Base-by-base conservation (phyloP, 2,888 invertebrate genomes). In the Idaea dimidiata region DNA sequence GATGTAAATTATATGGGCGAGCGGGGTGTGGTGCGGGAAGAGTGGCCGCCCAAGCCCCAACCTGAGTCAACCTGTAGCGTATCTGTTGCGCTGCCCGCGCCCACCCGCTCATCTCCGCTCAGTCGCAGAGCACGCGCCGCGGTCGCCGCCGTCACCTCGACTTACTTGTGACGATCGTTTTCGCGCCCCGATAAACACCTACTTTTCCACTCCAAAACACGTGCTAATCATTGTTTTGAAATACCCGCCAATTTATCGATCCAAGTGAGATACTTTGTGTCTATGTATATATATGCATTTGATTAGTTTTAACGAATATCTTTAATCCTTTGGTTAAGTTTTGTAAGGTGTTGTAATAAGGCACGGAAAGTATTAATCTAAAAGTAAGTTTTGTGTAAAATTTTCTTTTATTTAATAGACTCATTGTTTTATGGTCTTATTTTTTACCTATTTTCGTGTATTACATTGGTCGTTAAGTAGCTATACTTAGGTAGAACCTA, bases 71-170 rank as follows among this genome's bases (percentile, higher is more conserved):
- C 58, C 60, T 59, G 54, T 58, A 17, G 56, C 56, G 87, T 89
- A 89, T 89, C 91, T 91, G 91, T 91, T 91, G 91, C 91, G 89
- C 86, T 81, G 83, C 83, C 85, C 83, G 82, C 79, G 24, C 24
- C 74, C 72, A 66, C 71, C 64, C 62, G 65, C 75, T 71, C 72
- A 67, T 71, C 70, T 70, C 74, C 70, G 71, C 71, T 68, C 56
- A 56, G 56, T 56, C 56, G 17, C 6, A 8, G 56, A 56, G 10
- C 16, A 17, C 56, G 56, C 56, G 56, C 56, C 70, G 71, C 65
- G 71, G 67, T 63, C 68, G 71, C 62, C 69, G 73, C 72, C 65
- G 72, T 61, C 65, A 66, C 62, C 72, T 71, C 58, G 66, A 72
- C 64, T 72, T 71, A 8, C 14, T 14, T 14, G 43, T 62, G 61